Base-by-base conservation (phyloP, 2,797 vertebrate genomes). In the Atherinosoma microstoma region DNA sequence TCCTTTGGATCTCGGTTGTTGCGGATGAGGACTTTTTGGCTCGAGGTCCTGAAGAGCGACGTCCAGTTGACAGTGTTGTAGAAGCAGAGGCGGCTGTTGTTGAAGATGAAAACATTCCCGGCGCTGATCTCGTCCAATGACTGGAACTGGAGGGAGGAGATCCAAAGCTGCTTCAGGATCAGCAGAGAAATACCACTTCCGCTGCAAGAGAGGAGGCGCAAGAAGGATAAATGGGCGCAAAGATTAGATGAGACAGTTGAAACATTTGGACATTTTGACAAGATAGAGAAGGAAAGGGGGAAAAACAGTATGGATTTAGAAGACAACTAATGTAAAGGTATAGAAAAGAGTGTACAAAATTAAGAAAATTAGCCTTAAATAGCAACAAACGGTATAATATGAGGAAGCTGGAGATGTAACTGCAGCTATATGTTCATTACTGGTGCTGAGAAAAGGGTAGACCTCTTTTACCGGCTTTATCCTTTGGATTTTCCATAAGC, bases 51-150 rank as follows among this genome's bases (percentile, higher is more conserved):
- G 92, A 99, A 99, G 12, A 99, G 96, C 0, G 95, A 94, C 1
- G 94, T 99, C 98, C 98, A 99, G 92, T 99, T 99, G 85, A 99
- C 95, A 0, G 98, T 99, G 88, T 98, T 96, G 90, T 99, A 99
- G 90, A 96, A 99, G 82, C 98, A 99, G 66, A 99, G 64, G 51
- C 96, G 97, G 87, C 94, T 98, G 90, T 99, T 99, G 94, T 99
- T 98, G 27, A 96, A 96, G 83, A 99, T 97, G 90, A 99, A 99
- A 75, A 99, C 95, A n/a, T 97, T 99, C 6, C 98, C 98, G 0
- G 98, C 98, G 2, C 98, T 98, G 94, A 99, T 99, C 81, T 99
- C 97, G 62, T 94, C 95, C 87, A 99, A 79, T 1, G 98, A 97
- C 89, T 98, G 97, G 75, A 99, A 97, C 61, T 97, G 96, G 11